Evolutionary conservation across 2,797 vertebrate genomes (phyloP).

Genomic region (Chloroceryle inda): DNA sequence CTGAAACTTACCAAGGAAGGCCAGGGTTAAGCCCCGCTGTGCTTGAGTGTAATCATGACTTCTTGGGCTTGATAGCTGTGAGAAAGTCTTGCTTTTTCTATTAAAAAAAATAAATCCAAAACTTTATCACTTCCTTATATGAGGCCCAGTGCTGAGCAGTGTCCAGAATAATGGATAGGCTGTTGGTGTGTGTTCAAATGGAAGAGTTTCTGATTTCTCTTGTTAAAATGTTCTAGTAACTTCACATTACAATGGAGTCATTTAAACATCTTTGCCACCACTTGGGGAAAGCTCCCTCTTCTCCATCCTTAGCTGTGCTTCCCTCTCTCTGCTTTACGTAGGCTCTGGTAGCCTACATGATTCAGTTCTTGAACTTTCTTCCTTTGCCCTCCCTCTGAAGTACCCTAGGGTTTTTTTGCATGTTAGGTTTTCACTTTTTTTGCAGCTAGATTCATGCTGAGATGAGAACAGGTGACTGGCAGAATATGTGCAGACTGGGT

Average conservation of each 20-base stretch:
- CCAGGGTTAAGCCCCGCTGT: neutral
- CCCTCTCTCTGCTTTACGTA: neutral
- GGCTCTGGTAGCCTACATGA: neutral
- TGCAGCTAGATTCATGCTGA: neutral
- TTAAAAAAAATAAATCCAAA: neutral
- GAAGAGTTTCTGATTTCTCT: neutral
- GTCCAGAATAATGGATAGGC: neutral
- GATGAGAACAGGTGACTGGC: neutral
- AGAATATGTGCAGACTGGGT: neutral
- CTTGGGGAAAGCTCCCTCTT: neutral
- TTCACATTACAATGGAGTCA: neutral
- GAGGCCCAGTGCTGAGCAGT: rapidly evolving
- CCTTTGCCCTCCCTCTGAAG: neutral
- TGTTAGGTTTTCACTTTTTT: neutral
- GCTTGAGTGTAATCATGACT: neutral
- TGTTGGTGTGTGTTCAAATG: neutral
- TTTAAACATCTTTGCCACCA: neutral
- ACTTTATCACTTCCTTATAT: neutral
- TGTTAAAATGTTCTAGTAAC: neutral
- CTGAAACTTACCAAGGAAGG: neutral
- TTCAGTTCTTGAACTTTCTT: neutral
- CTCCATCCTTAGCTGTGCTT: neutral
- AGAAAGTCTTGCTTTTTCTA: neutral
- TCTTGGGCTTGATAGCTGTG: neutral
- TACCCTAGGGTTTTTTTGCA: too few species aligned